Base-by-base conservation (phyloP, 2,797 vertebrate genomes). In the Pipistrellus nathusii region DNA sequence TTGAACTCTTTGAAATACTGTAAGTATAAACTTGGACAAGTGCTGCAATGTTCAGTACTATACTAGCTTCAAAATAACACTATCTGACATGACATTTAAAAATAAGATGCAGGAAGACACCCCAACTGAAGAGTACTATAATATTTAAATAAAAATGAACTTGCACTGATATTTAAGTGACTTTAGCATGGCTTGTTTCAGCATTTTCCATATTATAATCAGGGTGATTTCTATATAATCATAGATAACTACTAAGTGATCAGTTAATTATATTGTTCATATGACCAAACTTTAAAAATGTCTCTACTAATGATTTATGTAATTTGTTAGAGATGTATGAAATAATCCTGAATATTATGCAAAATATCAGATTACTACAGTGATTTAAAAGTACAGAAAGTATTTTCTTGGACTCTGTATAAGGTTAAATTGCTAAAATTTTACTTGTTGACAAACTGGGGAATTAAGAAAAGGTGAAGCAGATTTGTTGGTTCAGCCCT, bases 281-380 rank as follows among this genome's bases (percentile, higher is more conserved):
- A 55, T 93, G 25, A 88, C 11, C n/a, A 81, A 90, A 82, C 3
- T 1, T 32, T 9, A 68, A 71, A 71, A 38, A 69, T 62, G 7
- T 71, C 1, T 77, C 8, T n/a, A 93, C 27, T 80, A 75, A 77
- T 69, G 25, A 64, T 68, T 20, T 83, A 73, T 84, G 41, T 44
- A 83, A 86, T 90, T 85, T 94, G 15, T 94, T 35, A 87, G 75
- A 92, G 30, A 94, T 72, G 13, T 66, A 85, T 77, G 25, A 64
- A 38, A 75, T 18, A 85, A 77, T 93, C 72, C 35, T 86, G 23
- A 94, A 92, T 76, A 6, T 6, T 94, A 15, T 87, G 73, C 4
- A 91, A 93, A 91, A 81, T 66, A 53, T n/a, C 46, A 87, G 14
- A 84, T 32, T 53, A 83, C 20, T 64, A 41, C 20, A 75, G 46